Percentiles rank a stretch among this genome's conserved stretches.
Conservation (phyloP, 2,888 invertebrate species). For the Mesodorylaimus sp. region DNA sequence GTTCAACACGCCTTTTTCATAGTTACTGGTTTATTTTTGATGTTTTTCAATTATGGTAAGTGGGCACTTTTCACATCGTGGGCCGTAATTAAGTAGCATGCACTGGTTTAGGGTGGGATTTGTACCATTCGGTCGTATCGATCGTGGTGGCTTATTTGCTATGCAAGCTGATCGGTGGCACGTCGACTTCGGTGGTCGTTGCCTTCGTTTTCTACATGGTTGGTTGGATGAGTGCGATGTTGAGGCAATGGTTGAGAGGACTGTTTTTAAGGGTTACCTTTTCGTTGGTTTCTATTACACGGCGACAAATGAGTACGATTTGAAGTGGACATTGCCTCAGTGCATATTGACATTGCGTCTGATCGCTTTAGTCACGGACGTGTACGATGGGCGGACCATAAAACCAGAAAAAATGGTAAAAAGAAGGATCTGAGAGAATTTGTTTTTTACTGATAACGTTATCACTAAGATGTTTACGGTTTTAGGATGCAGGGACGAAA, state of each 20-base stretch:
- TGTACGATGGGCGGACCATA: conserved; percentile 60
- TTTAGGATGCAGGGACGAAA: no score
- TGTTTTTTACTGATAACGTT: no score
- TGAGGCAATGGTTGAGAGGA: conserved; percentile 6
- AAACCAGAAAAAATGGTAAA: conserved; percentile 29
- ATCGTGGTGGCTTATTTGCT: not conserved
- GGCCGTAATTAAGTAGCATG: no score
- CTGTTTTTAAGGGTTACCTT: conserved; percentile 31
- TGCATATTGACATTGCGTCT: conserved; percentile 75
- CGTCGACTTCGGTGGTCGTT: conserved; percentile 45
- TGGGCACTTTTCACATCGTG: no score
- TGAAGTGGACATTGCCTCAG: conserved; percentile 94
- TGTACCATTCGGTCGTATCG: not conserved
- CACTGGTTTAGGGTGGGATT: no score
- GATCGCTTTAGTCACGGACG: conserved; percentile 60
- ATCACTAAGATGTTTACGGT: no score
- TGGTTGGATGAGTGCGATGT: no score
- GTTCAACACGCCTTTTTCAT: no score
- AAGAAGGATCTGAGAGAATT: no score
- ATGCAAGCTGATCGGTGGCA: conserved; percentile 34
- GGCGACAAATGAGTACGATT: conserved; percentile 68
- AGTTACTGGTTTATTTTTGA: no score
- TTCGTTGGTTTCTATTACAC: conserved; percentile 53
- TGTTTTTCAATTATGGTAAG: no score
- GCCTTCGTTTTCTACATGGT: conserved; percentile 64